Conservation (phyloP, 1,140 invertebrate species). For the Caligus rogercresseyi region DNA sequence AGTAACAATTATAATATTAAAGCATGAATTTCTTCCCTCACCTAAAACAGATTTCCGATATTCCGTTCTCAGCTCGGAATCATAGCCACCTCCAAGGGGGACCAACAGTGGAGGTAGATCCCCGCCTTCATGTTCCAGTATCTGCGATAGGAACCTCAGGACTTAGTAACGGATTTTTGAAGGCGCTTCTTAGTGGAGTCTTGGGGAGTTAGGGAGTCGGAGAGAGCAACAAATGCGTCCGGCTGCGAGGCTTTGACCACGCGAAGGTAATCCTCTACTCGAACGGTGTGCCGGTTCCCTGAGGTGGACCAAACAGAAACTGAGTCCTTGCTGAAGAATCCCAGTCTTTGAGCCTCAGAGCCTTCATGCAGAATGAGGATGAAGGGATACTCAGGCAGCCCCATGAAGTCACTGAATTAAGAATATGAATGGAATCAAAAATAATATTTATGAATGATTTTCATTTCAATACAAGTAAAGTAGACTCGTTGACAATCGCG, state of each 20-base stretch:
- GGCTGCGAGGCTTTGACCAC: constrained; percentile 48
- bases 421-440: too few relatives aligned
- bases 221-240: constrained; percentile 54
- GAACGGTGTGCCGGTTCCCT: not conserved
- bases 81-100: constrained; percentile 52
- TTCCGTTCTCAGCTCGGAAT: constrained; percentile 30
- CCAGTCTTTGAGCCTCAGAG: not conserved
- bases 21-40: too few relatives aligned
- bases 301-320: not conserved
- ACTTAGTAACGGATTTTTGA: constrained; percentile 37
- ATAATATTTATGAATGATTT: too few relatives aligned
- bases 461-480: not conserved
- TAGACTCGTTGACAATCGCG: too few relatives aligned
- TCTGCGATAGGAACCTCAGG: constrained; percentile 25
- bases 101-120: constrained; percentile 38
- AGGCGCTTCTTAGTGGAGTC: constrained; percentile 46
- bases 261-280: not conserved
- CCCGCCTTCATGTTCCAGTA: constrained; percentile 24
- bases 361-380: not conserved
- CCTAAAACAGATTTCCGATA: constrained; percentile 40
- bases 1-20: too few relatives aligned
- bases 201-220: constrained; percentile 56
- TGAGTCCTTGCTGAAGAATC: not conserved
- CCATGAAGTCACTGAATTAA: not conserved
- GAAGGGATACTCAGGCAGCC: not conserved